Base-by-base conservation (phyloP, 2,888 invertebrate genomes). In the Mythimna loreyi region DNA sequence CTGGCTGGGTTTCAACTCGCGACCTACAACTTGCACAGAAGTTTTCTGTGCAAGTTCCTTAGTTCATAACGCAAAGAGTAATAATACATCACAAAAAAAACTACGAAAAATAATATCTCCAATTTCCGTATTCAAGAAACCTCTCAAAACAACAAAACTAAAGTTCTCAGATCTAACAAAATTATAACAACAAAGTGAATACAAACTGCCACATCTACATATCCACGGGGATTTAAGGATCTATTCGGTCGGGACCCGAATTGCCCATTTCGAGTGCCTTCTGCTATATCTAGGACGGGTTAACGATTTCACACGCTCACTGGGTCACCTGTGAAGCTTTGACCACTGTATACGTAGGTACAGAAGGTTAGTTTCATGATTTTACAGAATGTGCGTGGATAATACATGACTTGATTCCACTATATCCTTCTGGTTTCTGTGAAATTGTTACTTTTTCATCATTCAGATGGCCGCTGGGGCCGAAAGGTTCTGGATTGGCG, bases 291-390 rank as follows among this genome's bases (percentile, higher is more conserved):
- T 67, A 45, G 75, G 52, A 23, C 50, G 52, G 64, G 53, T 69
- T 69, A 80, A 81, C 75, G 59, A 63, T 75, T 79, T 74, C 49
- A 75, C 70, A 63, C 74, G 70, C 58, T 59, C 43, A 57, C 73
- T 57, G 67, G 67, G 70, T 74, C 67, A 75, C 67, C 63, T 81
- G 53, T 68, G 56, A 71, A 55, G 52, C 47, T 56, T 30, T 53
- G 6, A 11, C 8, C 53, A 49, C 40, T 0, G 11, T 23, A 8
- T 19, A 72, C 2, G 11, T 13, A 40, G 21, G 8, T 16, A 16
- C 43, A 69, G 50, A 69, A 69, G 50, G 23, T 13, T 11, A 1
- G 7, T 11, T 69, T 0, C 2, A 13, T 56, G 1, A 4, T 21
- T n/a, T n/a, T n/a, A n/a, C n/a, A n/a, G n/a, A n/a, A n/a, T n/a